Evolutionary conservation across 2,113 vertebrate species (phyloP).

Genomic region (Pipa parva): DNA sequence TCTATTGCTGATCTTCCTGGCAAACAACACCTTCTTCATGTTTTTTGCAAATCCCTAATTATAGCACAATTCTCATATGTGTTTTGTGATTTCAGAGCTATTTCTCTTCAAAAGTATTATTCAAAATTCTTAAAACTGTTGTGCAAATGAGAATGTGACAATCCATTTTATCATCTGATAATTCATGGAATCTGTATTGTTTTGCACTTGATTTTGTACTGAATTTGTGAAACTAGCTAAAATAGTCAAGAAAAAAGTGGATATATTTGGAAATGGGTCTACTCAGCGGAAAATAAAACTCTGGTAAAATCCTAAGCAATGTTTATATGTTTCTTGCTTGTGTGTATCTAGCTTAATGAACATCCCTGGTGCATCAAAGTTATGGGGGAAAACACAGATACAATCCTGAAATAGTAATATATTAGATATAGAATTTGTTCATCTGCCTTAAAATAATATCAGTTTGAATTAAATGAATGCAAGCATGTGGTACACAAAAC

Average conservation of each 20-base stretch:
- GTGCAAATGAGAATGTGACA: slow-evolving; percentile 32
- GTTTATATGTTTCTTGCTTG: background rate
- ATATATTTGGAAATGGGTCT: slow-evolving; percentile 44
- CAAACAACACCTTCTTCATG: slow-evolving; percentile 9
- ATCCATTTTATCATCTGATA: slow-evolving; percentile 46
- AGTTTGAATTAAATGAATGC: no score
- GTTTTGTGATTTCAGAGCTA: slow-evolving; percentile 46
- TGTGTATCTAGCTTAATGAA: no score
- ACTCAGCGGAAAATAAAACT: slow-evolving; percentile 44
- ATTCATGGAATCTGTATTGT: slow-evolving; percentile 33
- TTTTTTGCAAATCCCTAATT: slow-evolving; percentile 35
- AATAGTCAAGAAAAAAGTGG: slow-evolving; percentile 44
- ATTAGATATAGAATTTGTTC: no score
- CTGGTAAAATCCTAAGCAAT: slow-evolving; percentile 28
- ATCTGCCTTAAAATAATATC: no score
- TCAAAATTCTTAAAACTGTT: slow-evolving; percentile 42
- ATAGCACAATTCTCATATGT: slow-evolving; percentile 32
- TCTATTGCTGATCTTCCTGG: slow-evolving; percentile 29
- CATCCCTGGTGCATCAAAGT: no score
- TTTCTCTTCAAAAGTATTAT: slow-evolving; percentile 36
- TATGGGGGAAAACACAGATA: no score
- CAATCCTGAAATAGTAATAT: no score
- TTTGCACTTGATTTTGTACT: slow-evolving; percentile 52
- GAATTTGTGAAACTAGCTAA: slow-evolving; percentile 46
- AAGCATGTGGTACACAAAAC: no score